Conservation (phyloP, 1,140 invertebrate genomes). For the Drosophila trapezifrons region DNA sequence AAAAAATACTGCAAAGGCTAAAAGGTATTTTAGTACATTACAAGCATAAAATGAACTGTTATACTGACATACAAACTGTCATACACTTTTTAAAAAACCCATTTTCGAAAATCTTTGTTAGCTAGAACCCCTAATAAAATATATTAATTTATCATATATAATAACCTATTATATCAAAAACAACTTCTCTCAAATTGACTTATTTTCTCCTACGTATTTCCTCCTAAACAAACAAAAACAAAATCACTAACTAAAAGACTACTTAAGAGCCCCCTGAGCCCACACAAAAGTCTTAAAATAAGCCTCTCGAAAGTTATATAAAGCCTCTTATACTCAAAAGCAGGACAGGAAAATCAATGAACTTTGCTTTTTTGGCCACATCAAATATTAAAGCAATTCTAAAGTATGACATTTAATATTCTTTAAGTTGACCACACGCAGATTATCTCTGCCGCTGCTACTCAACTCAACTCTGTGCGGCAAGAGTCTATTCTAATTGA, state of each 20-base stretch:
- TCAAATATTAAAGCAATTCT: conserved; percentile 21
- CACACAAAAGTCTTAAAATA: conserved; percentile 10
- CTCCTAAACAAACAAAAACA: neutral
- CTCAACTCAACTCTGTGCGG: conserved; percentile 9
- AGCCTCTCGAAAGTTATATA: conserved; percentile 13
- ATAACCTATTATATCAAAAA: too few species aligned
- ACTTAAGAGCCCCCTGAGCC: neutral
- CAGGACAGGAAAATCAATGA: conserved; percentile 18
- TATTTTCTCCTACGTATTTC: neutral
- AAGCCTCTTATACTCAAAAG: conserved; percentile 12
- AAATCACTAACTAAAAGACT: neutral
- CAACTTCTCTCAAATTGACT: too few species aligned
- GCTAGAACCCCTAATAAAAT: too few species aligned
- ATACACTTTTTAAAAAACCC: too few species aligned
- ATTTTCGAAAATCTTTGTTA: too few species aligned
- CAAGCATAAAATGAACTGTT: too few species aligned
- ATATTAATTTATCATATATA: too few species aligned
- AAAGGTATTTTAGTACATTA: neutral
- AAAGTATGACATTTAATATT: conserved; percentile 31
- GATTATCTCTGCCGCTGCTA: too few species aligned
- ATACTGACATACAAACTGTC: too few species aligned
- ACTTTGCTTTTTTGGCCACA: neutral
- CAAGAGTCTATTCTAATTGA: conserved; percentile 45
- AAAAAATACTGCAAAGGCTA: neutral
- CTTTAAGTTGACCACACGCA: conserved; percentile 5